These are phyloP conservation scores for Rynchops niger DNA, from an alignment of 2,113 vertebrate genomes.

Conservation along the genomic window DNA sequence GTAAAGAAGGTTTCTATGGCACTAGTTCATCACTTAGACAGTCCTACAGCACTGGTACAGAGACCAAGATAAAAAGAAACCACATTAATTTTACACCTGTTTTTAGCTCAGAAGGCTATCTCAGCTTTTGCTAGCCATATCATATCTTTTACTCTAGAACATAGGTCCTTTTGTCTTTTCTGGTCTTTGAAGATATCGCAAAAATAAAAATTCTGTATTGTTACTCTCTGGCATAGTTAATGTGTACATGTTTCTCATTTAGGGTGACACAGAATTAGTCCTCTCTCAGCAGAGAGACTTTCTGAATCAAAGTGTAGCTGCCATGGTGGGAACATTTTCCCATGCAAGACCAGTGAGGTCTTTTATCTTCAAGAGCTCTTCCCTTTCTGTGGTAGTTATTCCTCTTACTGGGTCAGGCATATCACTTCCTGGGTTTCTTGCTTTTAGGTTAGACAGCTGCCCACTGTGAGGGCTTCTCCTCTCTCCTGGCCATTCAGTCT, in stretches of 20 bases:
- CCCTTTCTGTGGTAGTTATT: background rate
- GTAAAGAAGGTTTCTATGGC: background rate
- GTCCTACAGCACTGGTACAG: background rate
- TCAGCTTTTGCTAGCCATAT: background rate
- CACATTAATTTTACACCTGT: background rate
- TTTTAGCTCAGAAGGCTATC: background rate
- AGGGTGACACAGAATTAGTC: background rate
- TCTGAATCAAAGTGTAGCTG: background rate
- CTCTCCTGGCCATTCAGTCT: background rate
- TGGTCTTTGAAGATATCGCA: background rate
- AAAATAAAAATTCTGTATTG: background rate
- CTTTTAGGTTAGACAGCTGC: background rate
- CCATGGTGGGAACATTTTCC: background rate
- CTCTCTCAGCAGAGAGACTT: background rate
- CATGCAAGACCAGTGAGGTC: fast-evolving
- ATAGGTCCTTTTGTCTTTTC: background rate
- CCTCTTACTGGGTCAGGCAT: background rate
- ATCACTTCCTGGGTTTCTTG: background rate
- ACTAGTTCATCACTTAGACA: background rate
- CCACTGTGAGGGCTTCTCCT: background rate
- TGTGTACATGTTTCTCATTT: background rate
- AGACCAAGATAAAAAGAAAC: background rate
- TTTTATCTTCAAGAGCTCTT: background rate
- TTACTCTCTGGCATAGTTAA: background rate
- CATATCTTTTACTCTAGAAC: background rate